phyloP scores from a whole-genome alignment of 2,113 vertebrate genomes.

The Corydoras sp. region DNA sequence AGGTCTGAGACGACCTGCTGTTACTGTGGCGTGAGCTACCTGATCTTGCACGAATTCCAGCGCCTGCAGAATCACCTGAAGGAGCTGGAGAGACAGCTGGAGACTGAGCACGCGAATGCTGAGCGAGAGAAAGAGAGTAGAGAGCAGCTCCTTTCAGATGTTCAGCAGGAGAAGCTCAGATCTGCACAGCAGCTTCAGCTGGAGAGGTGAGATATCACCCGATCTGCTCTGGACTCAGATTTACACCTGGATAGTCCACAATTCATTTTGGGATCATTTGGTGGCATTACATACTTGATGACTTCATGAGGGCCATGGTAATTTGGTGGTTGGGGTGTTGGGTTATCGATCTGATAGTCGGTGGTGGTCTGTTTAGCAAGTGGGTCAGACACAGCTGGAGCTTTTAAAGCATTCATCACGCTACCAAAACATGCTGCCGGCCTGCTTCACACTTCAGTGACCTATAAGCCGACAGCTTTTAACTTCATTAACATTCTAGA shows the following conservation, averaged over 20 bases:
- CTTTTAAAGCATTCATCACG: too few relatives aligned
- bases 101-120: slow-evolving; percentile 61
- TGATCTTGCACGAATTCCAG: slow-evolving; percentile 84
- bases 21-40: slow-evolving; percentile 87
- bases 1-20: slow-evolving; percentile 75
- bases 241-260: not conserved
- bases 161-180: slow-evolving; percentile 57
- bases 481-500: too few relatives aligned
- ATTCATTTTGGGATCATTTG: too few relatives aligned
- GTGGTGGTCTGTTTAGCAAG: too few relatives aligned
- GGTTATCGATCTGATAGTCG: too few relatives aligned
- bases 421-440: too few relatives aligned
- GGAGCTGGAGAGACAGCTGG: slow-evolving; percentile 72
- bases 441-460: too few relatives aligned
- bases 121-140: slow-evolving; percentile 65
- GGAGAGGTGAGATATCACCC: slow-evolving; percentile 30
- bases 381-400: too few relatives aligned
- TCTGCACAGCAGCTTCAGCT: slow-evolving; percentile 57
- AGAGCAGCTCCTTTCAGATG: slow-evolving; percentile 62
- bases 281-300: too few relatives aligned
- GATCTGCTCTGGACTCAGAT: not conserved
- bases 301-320: too few relatives aligned
- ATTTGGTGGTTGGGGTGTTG: too few relatives aligned
- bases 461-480: too few relatives aligned
- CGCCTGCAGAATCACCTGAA: slow-evolving; percentile 72